Percentiles rank a stretch among this genome's conserved stretches.
These are phyloP conservation scores for Vicugna pacos DNA, from an alignment of 2,113 vertebrate species.

Conservation along the genomic window DNA sequence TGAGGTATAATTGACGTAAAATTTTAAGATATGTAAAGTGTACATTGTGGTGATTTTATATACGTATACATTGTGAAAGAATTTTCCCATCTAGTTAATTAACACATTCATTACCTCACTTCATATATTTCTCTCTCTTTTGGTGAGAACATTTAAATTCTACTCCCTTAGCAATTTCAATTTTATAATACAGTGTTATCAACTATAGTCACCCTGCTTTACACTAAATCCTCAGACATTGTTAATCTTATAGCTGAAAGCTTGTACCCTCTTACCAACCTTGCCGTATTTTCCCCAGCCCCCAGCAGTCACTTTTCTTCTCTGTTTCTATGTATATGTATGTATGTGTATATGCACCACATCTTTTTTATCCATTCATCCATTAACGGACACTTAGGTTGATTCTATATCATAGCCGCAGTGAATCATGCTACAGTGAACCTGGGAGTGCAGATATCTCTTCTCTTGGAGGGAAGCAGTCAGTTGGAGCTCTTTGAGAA, in stretches of 20 bases:
- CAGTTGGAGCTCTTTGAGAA: neutral
- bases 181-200: neutral
- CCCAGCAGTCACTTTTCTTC: neutral
- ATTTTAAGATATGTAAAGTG: neutral
- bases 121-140: neutral
- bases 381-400: neutral
- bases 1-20: neutral
- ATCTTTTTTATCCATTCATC: neutral
- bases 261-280: neutral
- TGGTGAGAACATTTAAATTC: neutral
- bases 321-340: neutral
- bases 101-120: neutral
- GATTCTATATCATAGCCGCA: neutral
- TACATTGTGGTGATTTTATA: neutral
- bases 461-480: neutral
- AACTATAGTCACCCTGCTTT: neutral
- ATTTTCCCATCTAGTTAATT: neutral
- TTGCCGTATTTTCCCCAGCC: neutral
- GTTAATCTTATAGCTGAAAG: neutral
- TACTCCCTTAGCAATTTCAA: neutral
- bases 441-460: neutral
- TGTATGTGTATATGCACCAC: too few relatives aligned
- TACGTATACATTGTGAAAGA: neutral
- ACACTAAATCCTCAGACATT: neutral
- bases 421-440: neutral